A percentile compares a stretch with the other conserved stretches of the same genome.
Conservation (phyloP, 2,113 vertebrate genomes). For the Pholis gunnellus region DNA sequence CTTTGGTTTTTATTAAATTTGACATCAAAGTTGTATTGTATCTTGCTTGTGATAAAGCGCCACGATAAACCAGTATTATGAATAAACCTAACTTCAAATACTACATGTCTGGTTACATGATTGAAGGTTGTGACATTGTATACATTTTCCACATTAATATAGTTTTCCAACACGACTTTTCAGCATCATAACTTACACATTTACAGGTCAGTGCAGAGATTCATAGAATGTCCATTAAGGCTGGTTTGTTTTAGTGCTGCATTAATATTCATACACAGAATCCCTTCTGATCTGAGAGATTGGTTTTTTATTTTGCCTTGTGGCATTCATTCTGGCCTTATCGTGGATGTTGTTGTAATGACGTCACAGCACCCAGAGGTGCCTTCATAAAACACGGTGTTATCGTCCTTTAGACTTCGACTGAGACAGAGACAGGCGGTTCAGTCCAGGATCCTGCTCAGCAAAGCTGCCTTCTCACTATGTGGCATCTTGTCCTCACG, state of each 20-base stretch:
- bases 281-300: not conserved
- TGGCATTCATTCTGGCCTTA: not conserved
- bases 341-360: not conserved
- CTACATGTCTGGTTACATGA: constrained; percentile 5
- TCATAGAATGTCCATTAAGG: not conserved
- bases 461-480: no score
- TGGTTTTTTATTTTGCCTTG: not conserved
- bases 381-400: not conserved
- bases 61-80: constrained; percentile 78
- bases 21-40: constrained; percentile 70
- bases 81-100: constrained; percentile 62
- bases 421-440: not conserved
- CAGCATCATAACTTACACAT: not conserved
- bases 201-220: not conserved
- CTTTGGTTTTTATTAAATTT: constrained; percentile 60
- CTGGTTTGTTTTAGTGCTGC: not conserved
- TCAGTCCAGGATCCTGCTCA: not conserved
- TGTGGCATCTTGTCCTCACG: not conserved
- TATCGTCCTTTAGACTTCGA: not conserved
- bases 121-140: not conserved
- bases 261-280: not conserved
- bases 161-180: not conserved
- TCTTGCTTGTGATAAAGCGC: constrained; percentile 40
- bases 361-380: not conserved
- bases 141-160: not conserved